These are phyloP conservation scores for Helicolenus hilgendorfi DNA, from an alignment of 2,797 vertebrate genomes.

Conservation along the genomic window DNA sequence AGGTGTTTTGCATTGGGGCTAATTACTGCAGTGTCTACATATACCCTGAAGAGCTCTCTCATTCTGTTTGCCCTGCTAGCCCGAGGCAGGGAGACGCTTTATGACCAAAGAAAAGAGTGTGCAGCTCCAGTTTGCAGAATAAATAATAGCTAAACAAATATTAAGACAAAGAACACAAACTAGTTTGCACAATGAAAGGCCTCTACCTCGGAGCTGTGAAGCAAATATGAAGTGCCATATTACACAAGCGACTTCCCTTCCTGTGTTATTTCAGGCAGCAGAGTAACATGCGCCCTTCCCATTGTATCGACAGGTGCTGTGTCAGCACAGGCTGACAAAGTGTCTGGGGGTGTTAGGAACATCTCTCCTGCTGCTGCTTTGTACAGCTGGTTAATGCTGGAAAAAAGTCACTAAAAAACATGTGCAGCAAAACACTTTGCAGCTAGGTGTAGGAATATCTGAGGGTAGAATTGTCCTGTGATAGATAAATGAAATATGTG, in stretches of 20 bases:
- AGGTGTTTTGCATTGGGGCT: background rate
- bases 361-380: background rate
- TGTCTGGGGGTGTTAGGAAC: background rate
- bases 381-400: background rate
- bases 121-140: background rate
- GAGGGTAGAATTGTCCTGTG: background rate
- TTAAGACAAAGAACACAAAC: background rate
- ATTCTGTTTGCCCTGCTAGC: background rate
- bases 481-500: background rate
- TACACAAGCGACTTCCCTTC: constrained; percentile 4
- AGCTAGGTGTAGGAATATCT: background rate
- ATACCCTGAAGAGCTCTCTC: background rate
- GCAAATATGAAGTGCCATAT: constrained; percentile 2
- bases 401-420: background rate
- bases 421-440: background rate
- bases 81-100: background rate
- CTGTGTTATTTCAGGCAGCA: constrained; percentile 1
- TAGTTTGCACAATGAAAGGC: background rate
- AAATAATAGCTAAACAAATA: background rate
- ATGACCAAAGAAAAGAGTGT: background rate
- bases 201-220: background rate
- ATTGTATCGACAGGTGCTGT: constrained; percentile 4
- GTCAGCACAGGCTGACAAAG: constrained; percentile 29
- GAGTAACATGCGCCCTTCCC: background rate
- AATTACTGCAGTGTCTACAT: background rate